Conservation (phyloP, 2,888 invertebrate species). For the Carabus problematicus region DNA sequence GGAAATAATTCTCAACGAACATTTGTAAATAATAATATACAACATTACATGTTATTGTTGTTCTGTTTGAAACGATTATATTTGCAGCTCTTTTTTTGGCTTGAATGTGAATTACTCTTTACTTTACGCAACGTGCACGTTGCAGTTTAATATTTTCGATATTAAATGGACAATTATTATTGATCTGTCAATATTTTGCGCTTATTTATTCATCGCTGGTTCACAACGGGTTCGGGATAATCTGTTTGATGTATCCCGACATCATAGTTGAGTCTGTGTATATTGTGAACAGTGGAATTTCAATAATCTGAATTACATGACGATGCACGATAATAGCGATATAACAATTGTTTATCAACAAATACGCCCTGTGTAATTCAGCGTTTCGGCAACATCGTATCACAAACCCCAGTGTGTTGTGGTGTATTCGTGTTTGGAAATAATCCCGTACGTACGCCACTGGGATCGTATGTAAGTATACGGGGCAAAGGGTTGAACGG, state of each 20-base stretch:
- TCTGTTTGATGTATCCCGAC: background rate
- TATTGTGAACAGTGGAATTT: background rate
- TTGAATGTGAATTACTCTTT: too few species aligned
- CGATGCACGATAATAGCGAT: background rate
- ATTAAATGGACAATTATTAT: background rate
- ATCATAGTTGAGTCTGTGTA: background rate
- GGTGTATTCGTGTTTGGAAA: background rate
- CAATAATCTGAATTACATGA: background rate
- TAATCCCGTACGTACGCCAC: too few species aligned
- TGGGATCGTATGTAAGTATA: background rate
- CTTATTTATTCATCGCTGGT: background rate
- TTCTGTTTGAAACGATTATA: too few species aligned
- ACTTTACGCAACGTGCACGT: too few species aligned
- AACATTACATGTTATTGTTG: too few species aligned
- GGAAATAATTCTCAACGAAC: too few species aligned
- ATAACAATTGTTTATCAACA: background rate
- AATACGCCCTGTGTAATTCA: too few species aligned
- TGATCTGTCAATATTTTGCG: background rate
- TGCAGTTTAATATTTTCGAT: background rate
- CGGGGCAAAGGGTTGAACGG: constrained; percentile 24
- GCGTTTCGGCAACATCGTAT: too few species aligned
- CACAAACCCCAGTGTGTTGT: background rate
- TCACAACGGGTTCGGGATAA: background rate
- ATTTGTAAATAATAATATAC: too few species aligned
- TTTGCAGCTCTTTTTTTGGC: too few species aligned